Percentiles rank a stretch among this genome's conserved stretches.
phyloP scores from a whole-genome alignment of 1,140 invertebrate genomes.

The Oryctes rhinoceros region DNA sequence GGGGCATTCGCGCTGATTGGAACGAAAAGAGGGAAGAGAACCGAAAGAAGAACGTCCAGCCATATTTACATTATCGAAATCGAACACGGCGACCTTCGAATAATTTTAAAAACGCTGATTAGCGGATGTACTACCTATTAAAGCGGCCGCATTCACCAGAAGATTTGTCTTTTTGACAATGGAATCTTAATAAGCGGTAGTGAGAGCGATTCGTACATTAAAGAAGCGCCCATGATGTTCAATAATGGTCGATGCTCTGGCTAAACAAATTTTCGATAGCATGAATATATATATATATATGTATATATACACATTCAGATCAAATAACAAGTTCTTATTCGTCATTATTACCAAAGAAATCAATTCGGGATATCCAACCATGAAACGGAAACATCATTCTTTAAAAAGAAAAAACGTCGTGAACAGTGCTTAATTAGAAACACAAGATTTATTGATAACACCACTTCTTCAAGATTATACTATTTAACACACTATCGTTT shows the following conservation, averaged over 20 bases:
- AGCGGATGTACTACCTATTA: constrained; percentile 11
- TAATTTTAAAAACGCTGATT: constrained; percentile 34
- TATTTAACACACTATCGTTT: too few species aligned
- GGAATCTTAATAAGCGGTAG: constrained; percentile 26
- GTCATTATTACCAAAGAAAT: too few species aligned
- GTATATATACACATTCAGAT: too few species aligned
- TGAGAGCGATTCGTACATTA: neutral
- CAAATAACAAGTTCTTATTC: too few species aligned
- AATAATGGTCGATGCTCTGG: neutral
- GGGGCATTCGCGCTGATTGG: neutral
- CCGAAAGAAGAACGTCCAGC: neutral
- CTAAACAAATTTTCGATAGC: too few species aligned
- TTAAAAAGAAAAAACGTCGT: too few species aligned
- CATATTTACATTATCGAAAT: constrained; percentile 28
- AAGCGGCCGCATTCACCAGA: neutral
- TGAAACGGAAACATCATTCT: too few species aligned
- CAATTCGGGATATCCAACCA: too few species aligned
- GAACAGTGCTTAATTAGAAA: too few species aligned
- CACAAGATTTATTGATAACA: too few species aligned
- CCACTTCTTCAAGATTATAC: too few species aligned
- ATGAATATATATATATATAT: too few species aligned
- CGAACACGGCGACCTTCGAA: neutral
- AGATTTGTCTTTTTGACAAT: constrained; percentile 21
- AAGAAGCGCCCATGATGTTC: neutral
- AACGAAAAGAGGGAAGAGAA: neutral